Evolutionary conservation across 2,113 vertebrate species (phyloP), one percentile per base, ranked within the genome.

Genomic region (Elephas maximus): DNA sequence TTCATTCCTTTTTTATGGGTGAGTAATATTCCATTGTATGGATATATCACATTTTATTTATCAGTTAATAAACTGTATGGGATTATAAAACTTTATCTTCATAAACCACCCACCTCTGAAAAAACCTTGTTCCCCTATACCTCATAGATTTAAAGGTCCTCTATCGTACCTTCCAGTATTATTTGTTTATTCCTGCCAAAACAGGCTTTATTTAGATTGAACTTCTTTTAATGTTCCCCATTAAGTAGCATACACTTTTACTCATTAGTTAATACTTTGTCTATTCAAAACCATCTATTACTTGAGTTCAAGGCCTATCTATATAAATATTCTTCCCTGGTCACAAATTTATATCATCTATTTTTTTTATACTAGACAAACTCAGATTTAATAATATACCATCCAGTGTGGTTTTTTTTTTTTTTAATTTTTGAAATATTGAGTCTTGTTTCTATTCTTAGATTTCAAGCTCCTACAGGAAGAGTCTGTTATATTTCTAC

Each of bases 1-100:
- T 37, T 37, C 37, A 2, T 37, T 37, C 37, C 37, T 37, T 37
- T 37, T 37, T 37, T 37, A 37, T 37, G 37, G 37, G 37, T 37
- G 37, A 37, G 37, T 37, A 37, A 37, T 37, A 37, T 37, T 37
- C 37, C 37, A 37, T 37, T 37, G 37, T 37, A 37, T 37, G 37
- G 37, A 37, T 37, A 37, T 37, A 37, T 37, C 37, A 37, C 37
- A 37, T 37, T 37, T 37, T 84, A 21, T 82, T 91, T 78, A 78
- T 93, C 51, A 86, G 0, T 21, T 81, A 44, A 23, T 92, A 41
- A 23, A 37, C 80, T 62, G 41, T 82, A n/a, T 30, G 93, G 20
- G 9, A 74, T 92, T 77, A 95, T 88, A 94, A 88, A 65, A 33
- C 37, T 88, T 88, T 92, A 80, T 90, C 41, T 95, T 92, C 48